A percentile compares a stretch with the other conserved stretches of the same genome.
phyloP scores from a whole-genome alignment of 2,888 invertebrate species.

The Thumatha senex region DNA sequence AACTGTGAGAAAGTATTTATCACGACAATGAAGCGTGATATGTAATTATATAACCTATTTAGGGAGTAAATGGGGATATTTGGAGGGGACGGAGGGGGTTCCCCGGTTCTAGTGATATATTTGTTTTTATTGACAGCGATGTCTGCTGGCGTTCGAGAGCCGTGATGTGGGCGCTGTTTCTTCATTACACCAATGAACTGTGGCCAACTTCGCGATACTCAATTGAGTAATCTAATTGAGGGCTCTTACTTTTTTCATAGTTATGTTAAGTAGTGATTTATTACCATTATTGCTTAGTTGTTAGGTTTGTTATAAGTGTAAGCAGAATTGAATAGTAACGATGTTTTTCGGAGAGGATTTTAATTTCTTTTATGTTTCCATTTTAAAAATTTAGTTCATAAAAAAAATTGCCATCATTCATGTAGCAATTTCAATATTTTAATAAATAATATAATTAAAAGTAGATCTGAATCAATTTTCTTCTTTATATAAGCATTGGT shows the following conservation, averaged over 20 bases:
- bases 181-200: conserved; percentile 47
- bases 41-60: conserved; percentile 81
- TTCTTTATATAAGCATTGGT: too few relatives aligned
- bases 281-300: conserved; percentile 7
- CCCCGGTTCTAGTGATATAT: conserved; percentile 61
- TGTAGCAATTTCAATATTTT: too few relatives aligned
- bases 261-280: conserved; percentile 36
- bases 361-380: too few relatives aligned
- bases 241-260: conserved; percentile 34
- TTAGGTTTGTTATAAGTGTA: not conserved
- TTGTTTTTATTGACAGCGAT: conserved; percentile 71
- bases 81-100: conserved; percentile 42
- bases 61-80: conserved; percentile 63
- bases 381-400: too few relatives aligned
- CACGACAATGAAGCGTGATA: conserved; percentile 82
- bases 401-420: too few relatives aligned
- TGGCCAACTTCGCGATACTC: conserved; percentile 45
- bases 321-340: too few relatives aligned
- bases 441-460: too few relatives aligned
- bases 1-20: conserved; percentile 84
- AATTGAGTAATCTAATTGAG: conserved; percentile 62
- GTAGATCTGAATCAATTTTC: too few relatives aligned
- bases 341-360: not conserved
- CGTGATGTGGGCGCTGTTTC: conserved; percentile 66
- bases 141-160: conserved; percentile 44